Evolutionary conservation across 1,140 invertebrate genomes (phyloP), one percentile per base, ranked within the genome.

Genomic region (Bombus superbus): DNA sequence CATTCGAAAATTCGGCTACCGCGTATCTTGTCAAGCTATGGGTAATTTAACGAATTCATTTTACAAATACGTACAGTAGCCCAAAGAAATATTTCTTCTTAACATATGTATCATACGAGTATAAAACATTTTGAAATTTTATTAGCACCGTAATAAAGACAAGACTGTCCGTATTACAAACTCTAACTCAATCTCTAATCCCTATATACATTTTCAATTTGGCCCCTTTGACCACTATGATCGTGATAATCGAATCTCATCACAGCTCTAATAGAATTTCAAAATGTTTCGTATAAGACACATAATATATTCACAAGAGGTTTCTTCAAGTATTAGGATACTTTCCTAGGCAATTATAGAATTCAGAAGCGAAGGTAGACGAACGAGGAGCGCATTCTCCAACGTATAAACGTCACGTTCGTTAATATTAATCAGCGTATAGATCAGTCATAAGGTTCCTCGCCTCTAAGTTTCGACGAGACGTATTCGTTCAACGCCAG

Each of bases 1-100:
- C 38, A 0, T 22, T 53, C 22, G 79, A 59, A 69, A 81, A 73
- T 72, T 72, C 44, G 9, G 69, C 62, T 59, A 59, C 47, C 66
- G 28, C 11, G 44, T n/a, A 22, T 42, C 32, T 28, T 47, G 11
- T 2, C n/a, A 32, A 4, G 68, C 53, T 22, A 32, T 10, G n/a
- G 6, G n/a, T 35, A 59, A 81, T 81, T 81, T 62, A 72, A 47
- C n/a, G 44, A 38, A 28, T 53, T 44, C n/a, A 11, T 81, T 62
- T 22, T n/a, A 22, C 38, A 28, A 44, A 40, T 35, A 28, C 28
- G 28, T 13, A 5, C 4, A 62, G 59, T 62, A 3, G 59, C 4
- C 28, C 10, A 11, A 28, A 11, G 3, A 28, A n/a, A 13, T 4
- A 28, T 11, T 4, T 28, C 10, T 9, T 62, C 18, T 22, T 53